Evolutionary conservation across 2,797 vertebrate genomes (phyloP).

Genomic region (Typhlichthys eigenmanni): DNA sequence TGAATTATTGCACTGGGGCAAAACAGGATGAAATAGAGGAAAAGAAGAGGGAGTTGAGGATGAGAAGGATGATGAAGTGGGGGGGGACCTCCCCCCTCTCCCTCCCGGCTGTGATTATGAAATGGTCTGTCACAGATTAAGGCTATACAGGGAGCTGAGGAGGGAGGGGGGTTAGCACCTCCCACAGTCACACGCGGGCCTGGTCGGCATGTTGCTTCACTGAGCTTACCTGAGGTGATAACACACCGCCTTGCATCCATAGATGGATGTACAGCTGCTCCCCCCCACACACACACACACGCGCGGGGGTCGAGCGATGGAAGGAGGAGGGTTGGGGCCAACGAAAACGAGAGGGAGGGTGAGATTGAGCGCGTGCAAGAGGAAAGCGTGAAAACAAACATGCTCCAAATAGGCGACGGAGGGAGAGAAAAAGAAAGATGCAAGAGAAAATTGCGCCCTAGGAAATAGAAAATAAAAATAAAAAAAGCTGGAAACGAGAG

Average conservation of each 20-base stretch:
- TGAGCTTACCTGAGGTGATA: conserved; percentile 85
- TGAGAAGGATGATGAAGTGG: conserved; percentile 22
- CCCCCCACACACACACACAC: conserved; percentile 42
- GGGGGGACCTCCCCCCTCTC: conserved; percentile 18
- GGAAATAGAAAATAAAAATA: conserved; percentile 66
- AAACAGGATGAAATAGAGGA: conserved; percentile 48
- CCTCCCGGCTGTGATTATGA: conserved; percentile 86
- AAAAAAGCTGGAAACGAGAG: conserved; percentile 64
- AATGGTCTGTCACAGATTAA: conserved; percentile 88
- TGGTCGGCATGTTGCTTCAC: conserved; percentile 79
- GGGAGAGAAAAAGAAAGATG: conserved; percentile 40
- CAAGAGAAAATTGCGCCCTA: conserved; percentile 65
- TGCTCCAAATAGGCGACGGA: conserved; percentile 74
- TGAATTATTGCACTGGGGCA: conserved; percentile 79
- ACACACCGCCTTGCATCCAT: conserved; percentile 71
- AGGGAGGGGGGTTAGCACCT: conserved; percentile 80
- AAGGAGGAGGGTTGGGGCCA: conserved; percentile 46
- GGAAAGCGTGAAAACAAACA: conserved; percentile 79
- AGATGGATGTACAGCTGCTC: conserved; percentile 58
- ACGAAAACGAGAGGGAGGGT: conserved; percentile 62
- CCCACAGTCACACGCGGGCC: conserved; percentile 76
- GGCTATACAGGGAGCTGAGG: conserved; percentile 77
- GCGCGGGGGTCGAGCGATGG: conserved; percentile 33
- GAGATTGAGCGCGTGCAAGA: conserved; percentile 67
- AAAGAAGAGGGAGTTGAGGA: conserved; percentile 47